Evolutionary conservation across 2,113 vertebrate genomes (phyloP), one percentile per base, ranked within the genome.

Genomic region (Oxygymnocypris stewartii): DNA sequence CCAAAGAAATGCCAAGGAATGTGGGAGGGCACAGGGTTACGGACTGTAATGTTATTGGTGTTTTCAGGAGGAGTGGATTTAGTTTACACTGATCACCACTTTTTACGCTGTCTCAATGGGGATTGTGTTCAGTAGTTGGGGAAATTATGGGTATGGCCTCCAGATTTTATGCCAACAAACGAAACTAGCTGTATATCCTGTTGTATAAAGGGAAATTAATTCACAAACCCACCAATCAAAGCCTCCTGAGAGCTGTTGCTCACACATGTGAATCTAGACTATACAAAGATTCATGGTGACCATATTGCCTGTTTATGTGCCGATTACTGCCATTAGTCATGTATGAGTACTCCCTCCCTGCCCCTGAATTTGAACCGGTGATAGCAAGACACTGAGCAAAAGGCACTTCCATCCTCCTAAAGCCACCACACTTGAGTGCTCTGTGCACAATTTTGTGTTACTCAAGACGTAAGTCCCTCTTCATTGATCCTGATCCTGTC

Each of bases 1-100:
- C 88, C 77, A 83, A 80, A 83, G 61, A 89, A 86, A 77, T 90
- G 80, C 73, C 71, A 82, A 87, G 82, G 90, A 91, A 90, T 91
- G 89, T 88, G 86, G 90, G 86, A 80, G 89, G 88, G 88, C 61
- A 35, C 80, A 73, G 54, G 67, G 31, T 88, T 42, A 71, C 86
- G 76, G 90, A 87, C 90, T 89, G 67, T 84, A 61, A 87, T 69
- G 84, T 85, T 69, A 65, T 73, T 82, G 88, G 85, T 81, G 78
- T 86, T 88, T 89, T 82, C 84, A 85, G 79, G 79, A 78, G 87
- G 69, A 81, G 82, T 81, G 75, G 67, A 73, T 85, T 54, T 82
- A 84, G 75, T 47, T 54, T 74, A 40, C 73, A 47, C 28, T 25
- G 75, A 85, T 81, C 74, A 8, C 47, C 42, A 35, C 61, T 47